These are phyloP conservation scores for Mustela lutreola DNA, from an alignment of 2,113 vertebrate species.

Conservation along the genomic window DNA sequence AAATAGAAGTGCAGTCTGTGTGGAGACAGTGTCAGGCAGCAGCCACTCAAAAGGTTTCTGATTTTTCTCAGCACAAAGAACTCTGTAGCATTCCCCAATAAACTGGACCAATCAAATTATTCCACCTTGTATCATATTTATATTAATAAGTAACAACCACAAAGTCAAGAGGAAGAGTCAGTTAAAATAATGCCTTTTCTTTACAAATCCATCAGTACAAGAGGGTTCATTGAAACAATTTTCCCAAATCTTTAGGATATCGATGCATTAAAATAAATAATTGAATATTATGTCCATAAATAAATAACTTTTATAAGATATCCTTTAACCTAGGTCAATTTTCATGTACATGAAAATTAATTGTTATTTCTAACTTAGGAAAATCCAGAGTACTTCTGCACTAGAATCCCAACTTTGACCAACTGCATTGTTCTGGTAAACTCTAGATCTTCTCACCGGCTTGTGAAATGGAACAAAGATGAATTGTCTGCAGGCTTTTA, in stretches of 20 bases:
- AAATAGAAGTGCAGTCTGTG: neutral
- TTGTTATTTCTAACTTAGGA: neutral
- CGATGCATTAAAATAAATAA: neutral
- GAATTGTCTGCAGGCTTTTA: conserved; percentile 7
- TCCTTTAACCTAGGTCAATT: neutral
- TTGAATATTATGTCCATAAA: neutral
- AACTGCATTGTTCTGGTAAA: neutral
- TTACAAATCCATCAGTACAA: neutral
- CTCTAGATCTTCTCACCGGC: neutral
- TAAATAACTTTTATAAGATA: neutral
- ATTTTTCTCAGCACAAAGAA: neutral
- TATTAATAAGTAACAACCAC: neutral
- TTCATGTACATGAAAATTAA: neutral
- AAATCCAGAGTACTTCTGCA: neutral
- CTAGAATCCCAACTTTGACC: neutral
- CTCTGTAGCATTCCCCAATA: neutral
- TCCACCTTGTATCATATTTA: neutral
- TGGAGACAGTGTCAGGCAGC: neutral
- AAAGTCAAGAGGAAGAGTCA: neutral
- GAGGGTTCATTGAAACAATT: neutral
- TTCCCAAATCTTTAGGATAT: neutral
- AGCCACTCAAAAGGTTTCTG: neutral
- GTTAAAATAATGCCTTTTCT: neutral
- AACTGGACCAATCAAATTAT: neutral
- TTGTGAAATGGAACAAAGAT: neutral